Percentiles rank a stretch among this genome's conserved stretches.
Evolutionary conservation across 1,140 invertebrate genomes (phyloP).

Genomic region (Ceratina australensis): DNA sequence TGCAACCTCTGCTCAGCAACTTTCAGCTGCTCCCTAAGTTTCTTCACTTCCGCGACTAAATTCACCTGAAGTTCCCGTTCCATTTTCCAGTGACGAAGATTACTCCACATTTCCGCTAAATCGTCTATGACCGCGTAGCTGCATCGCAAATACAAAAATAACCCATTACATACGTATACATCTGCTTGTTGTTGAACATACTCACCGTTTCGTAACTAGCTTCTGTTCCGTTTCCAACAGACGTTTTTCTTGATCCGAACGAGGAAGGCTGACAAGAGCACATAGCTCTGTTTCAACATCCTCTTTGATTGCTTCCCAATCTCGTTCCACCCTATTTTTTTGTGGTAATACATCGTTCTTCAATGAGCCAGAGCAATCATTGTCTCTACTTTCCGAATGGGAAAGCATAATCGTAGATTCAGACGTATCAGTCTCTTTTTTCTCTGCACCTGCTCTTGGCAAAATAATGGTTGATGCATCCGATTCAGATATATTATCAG

Average conservation of each 20-base stretch:
- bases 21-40: conserved; percentile 67
- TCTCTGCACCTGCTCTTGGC: neutral
- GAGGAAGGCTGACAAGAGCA: conserved; percentile 47
- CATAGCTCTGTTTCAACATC: conserved; percentile 62
- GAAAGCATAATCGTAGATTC: conserved; percentile 32
- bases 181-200: neutral
- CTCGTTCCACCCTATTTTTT: conserved; percentile 41
- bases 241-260: conserved; percentile 58
- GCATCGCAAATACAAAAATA: conserved; percentile 23
- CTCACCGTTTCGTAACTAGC: conserved; percentile 72
- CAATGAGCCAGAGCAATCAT: neutral
- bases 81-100: conserved; percentile 71
- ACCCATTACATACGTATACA: neutral
- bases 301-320: conserved; percentile 59
- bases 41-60: conserved; percentile 66
- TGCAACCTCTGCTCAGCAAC: conserved; percentile 70
- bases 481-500: conserved; percentile 8
- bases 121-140: conserved; percentile 73
- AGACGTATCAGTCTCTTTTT: conserved; percentile 14
- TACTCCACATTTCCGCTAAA: conserved; percentile 71
- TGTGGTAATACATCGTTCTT: neutral
- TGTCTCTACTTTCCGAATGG: neutral
- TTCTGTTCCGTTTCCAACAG: conserved; percentile 66
- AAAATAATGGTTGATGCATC: conserved; percentile 49
- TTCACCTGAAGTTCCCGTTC: conserved; percentile 70